Evolutionary conservation across 2,113 vertebrate genomes (phyloP).

Genomic region (Trinectes maculatus): DNA sequence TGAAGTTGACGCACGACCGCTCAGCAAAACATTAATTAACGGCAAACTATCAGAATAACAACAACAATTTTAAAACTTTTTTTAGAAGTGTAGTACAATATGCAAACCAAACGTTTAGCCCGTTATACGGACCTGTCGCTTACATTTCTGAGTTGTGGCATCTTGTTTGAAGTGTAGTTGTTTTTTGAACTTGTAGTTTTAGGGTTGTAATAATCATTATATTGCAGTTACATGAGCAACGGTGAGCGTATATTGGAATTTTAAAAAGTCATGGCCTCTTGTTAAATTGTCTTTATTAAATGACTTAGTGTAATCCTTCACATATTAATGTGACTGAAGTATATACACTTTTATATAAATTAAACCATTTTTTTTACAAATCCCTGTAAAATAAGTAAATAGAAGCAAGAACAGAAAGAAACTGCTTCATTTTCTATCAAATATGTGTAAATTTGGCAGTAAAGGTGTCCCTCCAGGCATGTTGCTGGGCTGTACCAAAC

Average conservation of each 20-base stretch:
- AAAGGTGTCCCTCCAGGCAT: conserved; percentile 29
- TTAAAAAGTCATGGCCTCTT: neutral
- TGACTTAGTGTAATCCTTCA: too few species aligned
- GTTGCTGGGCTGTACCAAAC: conserved; percentile 27
- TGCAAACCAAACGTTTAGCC: neutral
- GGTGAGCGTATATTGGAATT: neutral
- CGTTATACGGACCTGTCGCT: neutral
- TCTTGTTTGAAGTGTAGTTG: neutral
- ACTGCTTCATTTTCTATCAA: neutral
- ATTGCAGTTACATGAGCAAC: neutral
- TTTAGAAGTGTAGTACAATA: neutral
- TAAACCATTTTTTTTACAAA: neutral
- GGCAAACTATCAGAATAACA: neutral
- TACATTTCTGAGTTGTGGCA: neutral
- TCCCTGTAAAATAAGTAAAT: neutral
- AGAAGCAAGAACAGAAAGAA: neutral
- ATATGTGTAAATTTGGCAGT: conserved; percentile 29
- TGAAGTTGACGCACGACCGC: neutral
- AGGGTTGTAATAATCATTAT: neutral
- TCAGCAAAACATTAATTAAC: neutral
- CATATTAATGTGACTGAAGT: too few species aligned
- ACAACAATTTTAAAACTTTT: neutral
- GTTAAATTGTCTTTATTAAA: neutral
- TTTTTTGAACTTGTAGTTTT: neutral
- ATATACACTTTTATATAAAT: too few species aligned